Evolutionary conservation across 1,140 invertebrate genomes (phyloP).

Genomic region (Ectropis grisescens): DNA sequence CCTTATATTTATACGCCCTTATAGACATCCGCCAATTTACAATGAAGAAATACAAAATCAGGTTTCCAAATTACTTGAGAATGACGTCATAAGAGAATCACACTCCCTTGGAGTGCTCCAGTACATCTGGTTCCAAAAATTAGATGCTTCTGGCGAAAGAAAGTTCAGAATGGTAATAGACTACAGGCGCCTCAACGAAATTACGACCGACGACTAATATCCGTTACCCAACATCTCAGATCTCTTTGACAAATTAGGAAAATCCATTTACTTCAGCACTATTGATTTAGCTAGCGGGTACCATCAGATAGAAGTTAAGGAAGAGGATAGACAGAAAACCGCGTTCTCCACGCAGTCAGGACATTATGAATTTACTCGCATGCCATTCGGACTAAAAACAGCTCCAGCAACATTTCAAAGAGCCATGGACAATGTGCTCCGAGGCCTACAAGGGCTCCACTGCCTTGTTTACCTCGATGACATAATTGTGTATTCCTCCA

Average conservation of each 20-base stretch:
- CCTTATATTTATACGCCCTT: conserved; percentile 3
- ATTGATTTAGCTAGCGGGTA: conserved; percentile 13
- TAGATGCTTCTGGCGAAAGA: conserved; percentile 5
- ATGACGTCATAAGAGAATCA: conserved; percentile 2
- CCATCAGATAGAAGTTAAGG: conserved; percentile 14
- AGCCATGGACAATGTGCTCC: conserved; percentile 4
- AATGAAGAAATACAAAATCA: conserved; percentile 2
- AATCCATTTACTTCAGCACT: conserved; percentile 9
- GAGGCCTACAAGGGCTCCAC: conserved; percentile 11
- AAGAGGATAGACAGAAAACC: conserved; percentile 7
- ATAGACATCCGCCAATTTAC: neutral
- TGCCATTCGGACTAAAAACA: conserved; percentile 15
- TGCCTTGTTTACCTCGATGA: conserved; percentile 15
- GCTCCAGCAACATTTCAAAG: conserved; percentile 13
- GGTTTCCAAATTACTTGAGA: conserved; percentile 3
- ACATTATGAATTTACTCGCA: conserved; percentile 8
- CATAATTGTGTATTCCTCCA: conserved; percentile 13
- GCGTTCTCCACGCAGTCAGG: conserved; percentile 5
- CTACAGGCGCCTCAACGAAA: conserved; percentile 7
- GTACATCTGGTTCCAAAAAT: conserved; percentile 5
- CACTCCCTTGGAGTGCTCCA: conserved; percentile 1
- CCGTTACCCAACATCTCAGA: conserved; percentile 4
- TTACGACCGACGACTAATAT: conserved; percentile 12
- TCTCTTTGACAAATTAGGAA: conserved; percentile 14
- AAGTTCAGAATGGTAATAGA: conserved; percentile 10